Percentiles rank a stretch among this genome's conserved stretches.
phyloP scores from a whole-genome alignment of 2,888 invertebrate genomes.

The Tetragonisca angustula region DNA sequence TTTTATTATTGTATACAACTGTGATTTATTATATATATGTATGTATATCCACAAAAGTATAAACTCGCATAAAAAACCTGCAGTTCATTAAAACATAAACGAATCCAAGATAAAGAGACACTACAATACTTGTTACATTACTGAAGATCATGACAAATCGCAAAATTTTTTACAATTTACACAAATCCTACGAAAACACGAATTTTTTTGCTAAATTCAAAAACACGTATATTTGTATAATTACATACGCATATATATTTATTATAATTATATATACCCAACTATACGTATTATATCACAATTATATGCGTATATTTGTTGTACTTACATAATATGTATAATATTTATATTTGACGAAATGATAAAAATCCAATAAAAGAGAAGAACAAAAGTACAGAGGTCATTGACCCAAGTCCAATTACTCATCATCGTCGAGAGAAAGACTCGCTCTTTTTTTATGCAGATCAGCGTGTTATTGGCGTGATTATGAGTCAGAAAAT shows the following conservation, averaged over 20 bases:
- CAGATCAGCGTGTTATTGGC: background rate
- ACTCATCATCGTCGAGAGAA: background rate
- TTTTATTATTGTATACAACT: too few relatives aligned
- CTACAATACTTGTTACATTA: too few relatives aligned
- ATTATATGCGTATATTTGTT: constrained; percentile 5
- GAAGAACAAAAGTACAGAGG: background rate
- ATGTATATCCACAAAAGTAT: too few relatives aligned
- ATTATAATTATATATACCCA: constrained; percentile 8
- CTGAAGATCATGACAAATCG: too few relatives aligned
- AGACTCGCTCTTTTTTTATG: background rate
- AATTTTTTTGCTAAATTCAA: too few relatives aligned
- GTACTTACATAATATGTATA: background rate
- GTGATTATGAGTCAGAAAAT: constrained; percentile 30
- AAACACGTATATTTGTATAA: background rate
- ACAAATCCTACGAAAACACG: too few relatives aligned
- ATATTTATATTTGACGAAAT: background rate
- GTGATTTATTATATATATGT: too few relatives aligned
- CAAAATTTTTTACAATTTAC: too few relatives aligned
- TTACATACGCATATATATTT: constrained; percentile 15
- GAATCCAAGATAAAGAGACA: too few relatives aligned
- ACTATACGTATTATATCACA: too few relatives aligned
- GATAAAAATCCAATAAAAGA: background rate
- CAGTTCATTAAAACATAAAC: too few relatives aligned
- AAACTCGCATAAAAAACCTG: too few relatives aligned
- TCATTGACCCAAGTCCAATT: background rate